A percentile compares a stretch with the other conserved stretches of the same genome.
Conservation (phyloP, 2,888 invertebrate species). For the Caenorhabditis parvicauda region DNA sequence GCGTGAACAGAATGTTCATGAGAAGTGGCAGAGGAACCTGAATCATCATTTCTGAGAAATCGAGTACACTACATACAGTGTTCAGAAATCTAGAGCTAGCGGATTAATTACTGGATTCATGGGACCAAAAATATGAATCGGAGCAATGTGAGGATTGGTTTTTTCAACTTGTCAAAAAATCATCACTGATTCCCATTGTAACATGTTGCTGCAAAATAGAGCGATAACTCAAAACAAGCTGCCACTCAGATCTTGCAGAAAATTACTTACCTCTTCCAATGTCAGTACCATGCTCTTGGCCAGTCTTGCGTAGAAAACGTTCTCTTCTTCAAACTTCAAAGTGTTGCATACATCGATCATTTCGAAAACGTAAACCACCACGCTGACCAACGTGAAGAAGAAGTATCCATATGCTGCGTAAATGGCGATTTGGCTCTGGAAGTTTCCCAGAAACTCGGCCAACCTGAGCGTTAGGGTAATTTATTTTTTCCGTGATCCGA, state of each 20-base stretch:
- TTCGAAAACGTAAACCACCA: constrained; percentile 58
- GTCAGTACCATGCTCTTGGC: constrained; percentile 61
- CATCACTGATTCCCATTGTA: no score
- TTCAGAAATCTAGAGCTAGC: no score
- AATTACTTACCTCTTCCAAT: constrained; percentile 54
- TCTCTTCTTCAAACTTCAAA: constrained; percentile 61
- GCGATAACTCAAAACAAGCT: no score
- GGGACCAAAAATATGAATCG: no score
- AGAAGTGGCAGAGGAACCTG: constrained; percentile 60
- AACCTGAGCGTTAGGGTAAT: constrained; percentile 31
- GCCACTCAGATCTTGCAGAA: no score
- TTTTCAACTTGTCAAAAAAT: no score
- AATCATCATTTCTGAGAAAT: no score
- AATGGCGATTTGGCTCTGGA: constrained; percentile 45
- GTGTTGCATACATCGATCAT: constrained; percentile 62
- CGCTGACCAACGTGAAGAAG: constrained; percentile 58
- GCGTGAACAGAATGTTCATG: constrained; percentile 58
- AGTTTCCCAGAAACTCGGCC: constrained; percentile 54
- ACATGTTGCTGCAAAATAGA: no score
- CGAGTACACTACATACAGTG: no score
- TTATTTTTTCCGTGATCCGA: no score
- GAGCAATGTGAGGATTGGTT: no score
- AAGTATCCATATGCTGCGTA: constrained; percentile 58
- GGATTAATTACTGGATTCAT: no score
- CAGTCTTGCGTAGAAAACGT: constrained; percentile 59